Percentiles rank a stretch among this genome's conserved stretches.
Evolutionary conservation across 2,888 invertebrate genomes (phyloP).

Genomic region (Aphidius colemani): DNA sequence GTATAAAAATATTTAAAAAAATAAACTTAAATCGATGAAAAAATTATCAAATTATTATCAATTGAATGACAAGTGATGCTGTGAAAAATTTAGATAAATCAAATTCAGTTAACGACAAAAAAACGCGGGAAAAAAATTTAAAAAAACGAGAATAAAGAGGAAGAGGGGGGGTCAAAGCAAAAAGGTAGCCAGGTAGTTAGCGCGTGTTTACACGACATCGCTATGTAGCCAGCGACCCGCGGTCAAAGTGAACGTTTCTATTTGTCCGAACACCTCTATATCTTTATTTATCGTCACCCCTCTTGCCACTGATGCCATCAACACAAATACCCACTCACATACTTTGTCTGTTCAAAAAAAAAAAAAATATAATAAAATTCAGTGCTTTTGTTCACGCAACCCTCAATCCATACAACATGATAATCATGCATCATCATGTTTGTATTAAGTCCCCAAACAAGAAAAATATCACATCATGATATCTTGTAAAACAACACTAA

Average conservation of each 20-base stretch:
- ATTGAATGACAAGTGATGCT: no score
- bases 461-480: background rate
- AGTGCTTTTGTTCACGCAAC: slow-evolving; percentile 26
- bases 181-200: slow-evolving; percentile 53
- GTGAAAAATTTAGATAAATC: no score
- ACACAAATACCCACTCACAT: slow-evolving; percentile 5
- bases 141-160: background rate
- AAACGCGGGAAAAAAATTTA: background rate
- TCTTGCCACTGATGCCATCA: slow-evolving; percentile 21
- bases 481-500: no score
- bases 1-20: background rate
- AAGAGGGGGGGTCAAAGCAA: slow-evolving; percentile 22
- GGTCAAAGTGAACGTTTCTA: slow-evolving; percentile 53
- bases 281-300: slow-evolving; percentile 29
- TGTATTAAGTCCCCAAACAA: slow-evolving; percentile 19
- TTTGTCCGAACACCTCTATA: slow-evolving; percentile 51
- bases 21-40: background rate
- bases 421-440: slow-evolving; percentile 40
- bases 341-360: background rate
- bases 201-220: slow-evolving; percentile 60
- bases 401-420: slow-evolving; percentile 22
- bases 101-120: background rate
- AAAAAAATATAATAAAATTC: background rate
- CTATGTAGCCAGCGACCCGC: slow-evolving; percentile 57
- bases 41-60: no score